Evolutionary conservation across 2,113 vertebrate genomes (phyloP).

Genomic region (Muscicapa adusta): DNA sequence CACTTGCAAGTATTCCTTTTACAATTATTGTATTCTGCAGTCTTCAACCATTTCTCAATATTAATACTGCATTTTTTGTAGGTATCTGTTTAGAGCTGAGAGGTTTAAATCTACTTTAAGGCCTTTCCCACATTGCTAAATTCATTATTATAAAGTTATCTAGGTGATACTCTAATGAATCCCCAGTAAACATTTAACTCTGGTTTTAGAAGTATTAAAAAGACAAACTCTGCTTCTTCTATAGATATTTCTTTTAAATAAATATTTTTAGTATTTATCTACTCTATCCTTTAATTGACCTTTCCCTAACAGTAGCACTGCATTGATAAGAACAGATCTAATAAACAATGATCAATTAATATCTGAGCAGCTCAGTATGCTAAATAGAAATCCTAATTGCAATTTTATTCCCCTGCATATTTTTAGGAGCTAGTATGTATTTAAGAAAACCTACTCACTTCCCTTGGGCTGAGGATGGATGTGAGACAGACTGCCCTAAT

Average conservation of each 20-base stretch:
- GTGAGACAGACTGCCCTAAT: neutral
- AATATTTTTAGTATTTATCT: neutral
- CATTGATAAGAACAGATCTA: neutral
- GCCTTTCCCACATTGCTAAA: neutral
- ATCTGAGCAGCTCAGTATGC: neutral
- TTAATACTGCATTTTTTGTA: neutral
- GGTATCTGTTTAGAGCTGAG: neutral
- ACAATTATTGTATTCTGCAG: neutral
- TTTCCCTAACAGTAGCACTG: neutral
- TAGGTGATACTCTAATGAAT: neutral
- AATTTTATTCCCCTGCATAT: neutral
- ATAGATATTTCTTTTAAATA: neutral
- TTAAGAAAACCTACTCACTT: neutral
- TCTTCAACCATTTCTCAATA: neutral
- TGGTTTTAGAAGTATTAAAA: neutral
- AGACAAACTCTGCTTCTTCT: neutral
- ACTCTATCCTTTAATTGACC: neutral
- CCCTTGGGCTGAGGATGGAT: neutral
- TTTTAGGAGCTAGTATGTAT: neutral
- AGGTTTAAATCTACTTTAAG: neutral
- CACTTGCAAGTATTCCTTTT: neutral
- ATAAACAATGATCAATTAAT: neutral
- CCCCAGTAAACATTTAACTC: neutral
- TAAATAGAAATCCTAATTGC: neutral
- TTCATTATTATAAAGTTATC: neutral